phyloP scores from a whole-genome alignment of 2,888 invertebrate species.

The Sinelater perroti region DNA sequence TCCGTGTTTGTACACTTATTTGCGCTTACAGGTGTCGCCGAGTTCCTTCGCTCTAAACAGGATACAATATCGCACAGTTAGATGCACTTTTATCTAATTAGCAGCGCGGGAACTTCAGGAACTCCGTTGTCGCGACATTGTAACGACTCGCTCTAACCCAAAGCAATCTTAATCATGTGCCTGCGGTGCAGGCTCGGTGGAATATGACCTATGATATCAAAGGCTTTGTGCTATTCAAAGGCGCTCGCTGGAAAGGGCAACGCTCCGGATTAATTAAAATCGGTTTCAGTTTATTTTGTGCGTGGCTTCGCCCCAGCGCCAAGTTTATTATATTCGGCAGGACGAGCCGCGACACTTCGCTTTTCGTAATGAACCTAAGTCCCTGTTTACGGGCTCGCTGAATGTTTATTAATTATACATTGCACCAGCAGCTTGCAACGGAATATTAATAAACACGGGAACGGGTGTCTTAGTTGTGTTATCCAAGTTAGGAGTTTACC shows the following conservation, averaged over 20 bases:
- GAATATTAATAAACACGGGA: no score
- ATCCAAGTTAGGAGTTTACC: no score
- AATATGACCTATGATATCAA: constrained; percentile 24
- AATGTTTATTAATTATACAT: background rate
- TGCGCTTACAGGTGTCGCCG: no score
- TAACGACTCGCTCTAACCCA: no score
- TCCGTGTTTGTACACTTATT: no score
- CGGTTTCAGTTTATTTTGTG: constrained; percentile 28
- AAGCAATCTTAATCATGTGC: constrained; percentile 24
- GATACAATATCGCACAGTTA: no score
- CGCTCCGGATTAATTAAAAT: constrained; percentile 33
- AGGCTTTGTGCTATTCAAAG: constrained; percentile 24
- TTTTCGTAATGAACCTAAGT: constrained; percentile 15
- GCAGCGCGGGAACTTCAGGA: no score
- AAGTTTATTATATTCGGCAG: constrained; percentile 23
- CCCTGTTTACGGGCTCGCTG: background rate
- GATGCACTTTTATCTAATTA: no score
- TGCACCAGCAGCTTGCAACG: no score
- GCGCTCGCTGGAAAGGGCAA: constrained; percentile 25
- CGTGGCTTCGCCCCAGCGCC: constrained; percentile 24
- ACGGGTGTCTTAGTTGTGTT: no score
- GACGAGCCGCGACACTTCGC: constrained; percentile 11
- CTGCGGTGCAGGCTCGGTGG: constrained; percentile 16
- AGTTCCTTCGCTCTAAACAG: no score
- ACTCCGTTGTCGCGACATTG: no score